Percentiles rank a stretch among this genome's conserved stretches.
Evolutionary conservation across 2,888 invertebrate genomes (phyloP).

Genomic region (Koerneria pararmatus): DNA sequence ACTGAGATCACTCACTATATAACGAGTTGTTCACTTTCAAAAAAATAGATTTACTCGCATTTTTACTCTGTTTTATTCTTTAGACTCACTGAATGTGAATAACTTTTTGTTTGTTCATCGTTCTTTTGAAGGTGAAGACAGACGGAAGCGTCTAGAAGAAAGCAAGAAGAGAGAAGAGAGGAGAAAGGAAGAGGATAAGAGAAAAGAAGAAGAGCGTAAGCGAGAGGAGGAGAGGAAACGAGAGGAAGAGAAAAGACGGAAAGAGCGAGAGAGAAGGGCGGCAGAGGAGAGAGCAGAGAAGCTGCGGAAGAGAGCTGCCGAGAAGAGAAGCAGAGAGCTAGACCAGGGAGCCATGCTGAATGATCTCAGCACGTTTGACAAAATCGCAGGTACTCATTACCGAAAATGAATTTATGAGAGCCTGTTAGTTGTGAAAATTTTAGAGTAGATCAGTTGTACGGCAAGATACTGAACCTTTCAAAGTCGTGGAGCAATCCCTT

Average conservation of each 20-base stretch:
- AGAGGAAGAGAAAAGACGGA: background rate
- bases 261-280: background rate
- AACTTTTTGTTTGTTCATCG: too few relatives aligned
- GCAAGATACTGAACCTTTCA: too few relatives aligned
- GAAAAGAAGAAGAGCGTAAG: background rate
- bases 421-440: too few relatives aligned
- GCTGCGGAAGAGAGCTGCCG: background rate
- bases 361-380: slow-evolving; percentile 11
- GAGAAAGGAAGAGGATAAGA: background rate
- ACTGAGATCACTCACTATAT: too few relatives aligned
- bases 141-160: background rate
- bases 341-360: background rate
- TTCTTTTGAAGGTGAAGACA: background rate
- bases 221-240: background rate
- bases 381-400: too few relatives aligned
- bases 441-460: too few relatives aligned
- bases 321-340: background rate
- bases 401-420: too few relatives aligned
- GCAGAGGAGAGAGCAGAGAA: background rate
- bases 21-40: too few relatives aligned
- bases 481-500: too few relatives aligned
- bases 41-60: too few relatives aligned
- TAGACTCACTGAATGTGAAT: too few relatives aligned
- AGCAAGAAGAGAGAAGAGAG: slow-evolving; percentile 1
- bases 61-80: too few relatives aligned